These are phyloP conservation scores for Nephrotoma flavescens DNA, from an alignment of 2,888 invertebrate genomes.

Conservation along the genomic window DNA sequence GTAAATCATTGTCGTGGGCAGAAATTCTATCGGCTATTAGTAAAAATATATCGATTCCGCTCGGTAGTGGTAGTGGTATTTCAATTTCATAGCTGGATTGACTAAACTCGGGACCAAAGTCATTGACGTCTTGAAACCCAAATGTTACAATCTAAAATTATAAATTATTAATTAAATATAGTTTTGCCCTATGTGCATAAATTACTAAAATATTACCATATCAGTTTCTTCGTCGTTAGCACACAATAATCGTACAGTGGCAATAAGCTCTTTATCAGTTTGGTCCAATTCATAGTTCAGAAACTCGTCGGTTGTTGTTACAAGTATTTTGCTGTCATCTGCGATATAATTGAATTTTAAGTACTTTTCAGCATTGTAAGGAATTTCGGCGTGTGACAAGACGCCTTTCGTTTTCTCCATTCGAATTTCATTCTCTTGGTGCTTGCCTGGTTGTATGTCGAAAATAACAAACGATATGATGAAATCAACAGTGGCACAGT, in stretches of 20 bases:
- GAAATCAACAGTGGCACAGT: background rate
- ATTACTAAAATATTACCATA: background rate
- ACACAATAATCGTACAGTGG: background rate
- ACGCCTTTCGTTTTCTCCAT: background rate
- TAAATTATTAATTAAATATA: background rate
- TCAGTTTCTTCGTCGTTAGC: background rate
- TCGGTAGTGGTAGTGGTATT: slow-evolving; percentile 19
- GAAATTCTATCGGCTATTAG: slow-evolving; percentile 15
- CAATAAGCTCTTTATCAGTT: background rate
- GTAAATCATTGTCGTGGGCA: slow-evolving; percentile 18
- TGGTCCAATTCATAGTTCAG: background rate
- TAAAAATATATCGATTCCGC: slow-evolving; percentile 17
- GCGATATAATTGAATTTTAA: background rate
- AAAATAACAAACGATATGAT: background rate
- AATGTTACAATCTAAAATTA: slow-evolving; percentile 15
- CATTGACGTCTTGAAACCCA: slow-evolving; percentile 16
- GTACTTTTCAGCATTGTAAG: background rate
- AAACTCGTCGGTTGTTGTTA: background rate
- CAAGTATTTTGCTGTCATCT: background rate
- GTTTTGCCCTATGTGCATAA: background rate
- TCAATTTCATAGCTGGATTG: slow-evolving; percentile 14
- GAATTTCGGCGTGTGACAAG: background rate
- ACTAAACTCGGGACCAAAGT: slow-evolving; percentile 17
- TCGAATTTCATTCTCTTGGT: background rate
- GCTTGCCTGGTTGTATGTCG: background rate